Evolutionary conservation across 2,113 vertebrate species (phyloP).

Genomic region (Shinisaurus crocodilurus): DNA sequence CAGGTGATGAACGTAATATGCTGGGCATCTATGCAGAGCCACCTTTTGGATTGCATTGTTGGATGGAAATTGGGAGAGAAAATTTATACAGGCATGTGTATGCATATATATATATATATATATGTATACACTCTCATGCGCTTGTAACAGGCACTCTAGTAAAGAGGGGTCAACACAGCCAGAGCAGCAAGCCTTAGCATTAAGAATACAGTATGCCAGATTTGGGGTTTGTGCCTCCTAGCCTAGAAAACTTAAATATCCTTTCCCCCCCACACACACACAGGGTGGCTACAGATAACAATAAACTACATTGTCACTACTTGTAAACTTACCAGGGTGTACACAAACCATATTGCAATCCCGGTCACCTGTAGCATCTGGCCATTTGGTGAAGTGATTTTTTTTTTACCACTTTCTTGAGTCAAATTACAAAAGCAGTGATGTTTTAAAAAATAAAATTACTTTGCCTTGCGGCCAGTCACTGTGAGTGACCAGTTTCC

Average conservation of each 20-base stretch:
- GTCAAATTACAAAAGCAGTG: not conserved
- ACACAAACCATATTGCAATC: not conserved
- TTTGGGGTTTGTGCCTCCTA: slow-evolving; percentile 81
- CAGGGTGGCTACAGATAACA: slow-evolving; percentile 1
- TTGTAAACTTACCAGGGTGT: not conserved
- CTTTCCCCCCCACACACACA: slow-evolving; percentile 61
- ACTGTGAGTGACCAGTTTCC: not conserved
- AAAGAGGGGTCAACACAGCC: slow-evolving; percentile 80
- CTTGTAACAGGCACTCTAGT: slow-evolving; percentile 81
- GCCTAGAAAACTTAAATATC: slow-evolving; percentile 79
- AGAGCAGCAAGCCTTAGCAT: slow-evolving; percentile 91
- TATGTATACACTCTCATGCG: slow-evolving; percentile 73
- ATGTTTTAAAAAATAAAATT: not conserved
- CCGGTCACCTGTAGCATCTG: not conserved
- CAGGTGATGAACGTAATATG: slow-evolving; percentile 80
- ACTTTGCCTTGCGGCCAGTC: not conserved
- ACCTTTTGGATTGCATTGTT: slow-evolving; percentile 83
- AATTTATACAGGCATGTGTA: slow-evolving; percentile 67
- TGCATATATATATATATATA: slow-evolving; percentile 69
- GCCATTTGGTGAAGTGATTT: not conserved
- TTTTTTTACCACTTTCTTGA: not conserved
- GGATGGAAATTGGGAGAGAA: slow-evolving; percentile 75
- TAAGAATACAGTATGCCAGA: slow-evolving; percentile 83
- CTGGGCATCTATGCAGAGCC: slow-evolving; percentile 87
- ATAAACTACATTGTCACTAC: not conserved